phyloP scores from a whole-genome alignment of 1,140 invertebrate species.

The Trachelipus rathkii region DNA sequence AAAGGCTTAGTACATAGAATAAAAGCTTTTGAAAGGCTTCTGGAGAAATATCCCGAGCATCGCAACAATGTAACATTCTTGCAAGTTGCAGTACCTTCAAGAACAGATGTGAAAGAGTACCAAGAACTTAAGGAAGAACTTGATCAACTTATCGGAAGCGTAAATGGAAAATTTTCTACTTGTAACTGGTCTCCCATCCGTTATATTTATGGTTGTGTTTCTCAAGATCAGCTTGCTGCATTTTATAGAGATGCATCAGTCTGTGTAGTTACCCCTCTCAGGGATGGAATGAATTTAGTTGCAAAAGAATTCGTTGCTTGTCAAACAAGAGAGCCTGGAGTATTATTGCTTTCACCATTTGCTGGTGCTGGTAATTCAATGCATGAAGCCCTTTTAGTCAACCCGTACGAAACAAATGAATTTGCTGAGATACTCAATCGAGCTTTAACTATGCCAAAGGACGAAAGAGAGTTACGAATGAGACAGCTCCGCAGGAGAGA shows the following conservation, averaged over 20 bases:
- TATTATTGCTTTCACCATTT: conserved; percentile 83
- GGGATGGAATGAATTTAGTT: conserved; percentile 90
- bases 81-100: conserved; percentile 74
- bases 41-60: conserved; percentile 81
- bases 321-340: conserved; percentile 76
- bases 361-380: conserved; percentile 54
- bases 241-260: conserved; percentile 75
- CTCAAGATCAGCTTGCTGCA: conserved; percentile 74
- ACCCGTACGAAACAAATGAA: conserved; percentile 83
- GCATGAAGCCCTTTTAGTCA: conserved; percentile 64
- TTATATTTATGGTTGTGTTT: conserved; percentile 82
- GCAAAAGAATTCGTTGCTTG: conserved; percentile 91
- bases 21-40: conserved; percentile 73
- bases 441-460: conserved; percentile 82
- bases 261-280: conserved; percentile 75
- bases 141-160: conserved; percentile 72
- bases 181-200: conserved; percentile 86
- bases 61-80: conserved; percentile 65
- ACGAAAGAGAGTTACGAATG: conserved; percentile 80
- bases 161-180: conserved; percentile 52
- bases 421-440: conserved; percentile 78
- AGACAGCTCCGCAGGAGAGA: conserved; percentile 74
- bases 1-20: conserved; percentile 82
- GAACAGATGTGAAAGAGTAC: conserved; percentile 85
- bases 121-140: conserved; percentile 86